Percentiles rank a stretch among this genome's conserved stretches.
Evolutionary conservation across 2,797 vertebrate species (phyloP).

Genomic region (Tragelaphus oryx): DNA sequence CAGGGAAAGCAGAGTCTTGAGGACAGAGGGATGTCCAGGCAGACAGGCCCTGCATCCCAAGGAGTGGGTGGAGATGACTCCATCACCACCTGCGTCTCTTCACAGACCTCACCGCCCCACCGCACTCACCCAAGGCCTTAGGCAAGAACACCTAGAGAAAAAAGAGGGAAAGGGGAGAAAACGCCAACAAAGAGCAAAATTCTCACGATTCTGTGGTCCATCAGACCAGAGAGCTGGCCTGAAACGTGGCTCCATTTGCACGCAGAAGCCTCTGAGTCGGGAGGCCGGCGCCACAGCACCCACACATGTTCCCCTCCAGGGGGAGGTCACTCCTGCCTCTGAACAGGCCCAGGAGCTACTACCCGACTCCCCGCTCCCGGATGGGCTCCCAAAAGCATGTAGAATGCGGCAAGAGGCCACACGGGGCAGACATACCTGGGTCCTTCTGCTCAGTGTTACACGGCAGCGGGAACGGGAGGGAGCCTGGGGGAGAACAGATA

Average conservation of each 20-base stretch:
- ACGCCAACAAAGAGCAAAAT: neutral
- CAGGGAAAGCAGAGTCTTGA: neutral
- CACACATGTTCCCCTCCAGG: neutral
- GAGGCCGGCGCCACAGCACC: neutral
- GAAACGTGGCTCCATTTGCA: neutral
- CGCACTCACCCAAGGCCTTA: neutral
- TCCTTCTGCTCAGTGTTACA: neutral
- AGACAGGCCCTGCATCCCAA: neutral
- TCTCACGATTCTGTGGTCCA: neutral
- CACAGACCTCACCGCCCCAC: neutral
- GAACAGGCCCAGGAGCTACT: neutral
- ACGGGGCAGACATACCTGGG: neutral
- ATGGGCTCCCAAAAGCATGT: neutral
- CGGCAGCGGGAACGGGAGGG: neutral
- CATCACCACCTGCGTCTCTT: fast-evolving
- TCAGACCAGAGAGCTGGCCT: neutral
- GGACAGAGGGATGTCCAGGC: fast-evolving
- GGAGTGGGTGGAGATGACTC: neutral
- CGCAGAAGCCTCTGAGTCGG: neutral
- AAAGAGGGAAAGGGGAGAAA: neutral
- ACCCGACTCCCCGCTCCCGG: neutral
- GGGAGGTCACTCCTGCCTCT: neutral
- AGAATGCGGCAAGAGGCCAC: neutral
- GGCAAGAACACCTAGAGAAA: neutral
- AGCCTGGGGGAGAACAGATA: neutral